These are phyloP conservation scores for Semibalanus balanoides DNA, from an alignment of 1,140 invertebrate genomes.

Conservation along the genomic window DNA sequence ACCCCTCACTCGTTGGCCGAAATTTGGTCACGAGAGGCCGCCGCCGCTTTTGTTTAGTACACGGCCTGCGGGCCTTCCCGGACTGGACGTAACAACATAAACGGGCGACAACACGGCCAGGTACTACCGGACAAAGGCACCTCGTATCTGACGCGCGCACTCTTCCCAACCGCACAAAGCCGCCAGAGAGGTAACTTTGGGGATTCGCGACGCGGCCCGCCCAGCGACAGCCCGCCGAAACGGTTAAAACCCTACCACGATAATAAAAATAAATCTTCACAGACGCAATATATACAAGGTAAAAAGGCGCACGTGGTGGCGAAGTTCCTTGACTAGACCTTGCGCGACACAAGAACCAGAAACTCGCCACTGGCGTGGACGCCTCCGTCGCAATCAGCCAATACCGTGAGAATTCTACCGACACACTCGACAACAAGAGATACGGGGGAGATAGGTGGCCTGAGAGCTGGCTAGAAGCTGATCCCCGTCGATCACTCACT, in stretches of 20 bases:
- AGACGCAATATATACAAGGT: background rate
- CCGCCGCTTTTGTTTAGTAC: too few species aligned
- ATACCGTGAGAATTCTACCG: background rate
- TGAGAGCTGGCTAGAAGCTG: background rate
- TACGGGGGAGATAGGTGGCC: background rate
- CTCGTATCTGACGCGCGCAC: background rate
- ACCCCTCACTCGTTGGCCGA: background rate
- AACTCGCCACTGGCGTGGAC: background rate
- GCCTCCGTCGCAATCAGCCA: background rate
- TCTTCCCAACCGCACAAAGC: background rate
- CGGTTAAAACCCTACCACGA: background rate
- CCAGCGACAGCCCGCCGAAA: background rate
- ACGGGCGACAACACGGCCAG: background rate
- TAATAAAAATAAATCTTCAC: slow-evolving; percentile 1
- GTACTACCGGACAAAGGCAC: background rate
- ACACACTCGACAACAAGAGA: background rate
- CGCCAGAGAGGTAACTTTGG: background rate
- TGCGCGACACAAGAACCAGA: background rate
- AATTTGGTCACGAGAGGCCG: background rate
- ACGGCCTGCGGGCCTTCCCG: background rate
- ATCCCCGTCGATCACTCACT: background rate
- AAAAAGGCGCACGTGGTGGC: background rate
- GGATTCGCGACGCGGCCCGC: background rate
- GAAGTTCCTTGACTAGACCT: background rate
- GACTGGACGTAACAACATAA: background rate